Percentiles rank a stretch among this genome's conserved stretches.
These are phyloP conservation scores for Sisyra nigra DNA, from an alignment of 2,888 invertebrate species.

Conservation along the genomic window DNA sequence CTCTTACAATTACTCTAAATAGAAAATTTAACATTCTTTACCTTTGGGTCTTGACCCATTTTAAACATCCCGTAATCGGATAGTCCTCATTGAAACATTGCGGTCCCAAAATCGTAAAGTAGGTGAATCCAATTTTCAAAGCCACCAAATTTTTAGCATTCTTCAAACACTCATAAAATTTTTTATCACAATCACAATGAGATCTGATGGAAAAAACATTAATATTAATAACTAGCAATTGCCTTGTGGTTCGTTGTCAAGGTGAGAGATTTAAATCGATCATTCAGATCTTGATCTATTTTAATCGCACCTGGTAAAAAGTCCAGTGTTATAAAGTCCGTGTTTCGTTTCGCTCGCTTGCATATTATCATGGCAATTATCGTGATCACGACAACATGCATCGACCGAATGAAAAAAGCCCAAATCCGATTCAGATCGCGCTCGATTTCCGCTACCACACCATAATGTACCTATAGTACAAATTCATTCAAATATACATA, in stretches of 20 bases:
- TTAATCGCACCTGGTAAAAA: conserved; percentile 40
- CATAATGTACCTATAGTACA: conserved; percentile 47
- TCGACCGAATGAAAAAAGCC: conserved; percentile 50
- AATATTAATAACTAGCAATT: conserved; percentile 1
- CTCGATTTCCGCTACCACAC: conserved; percentile 54
- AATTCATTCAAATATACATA: not conserved
- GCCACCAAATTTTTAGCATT: conserved; percentile 35
- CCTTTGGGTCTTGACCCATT: conserved; percentile 14
- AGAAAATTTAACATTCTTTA: too few relatives aligned
- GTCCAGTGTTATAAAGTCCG: conserved; percentile 45
- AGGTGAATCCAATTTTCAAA: conserved; percentile 45
- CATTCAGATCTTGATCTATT: not conserved
- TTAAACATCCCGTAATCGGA: conserved; percentile 32
- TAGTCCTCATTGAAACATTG: conserved; percentile 50
- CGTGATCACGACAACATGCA: conserved; percentile 54
- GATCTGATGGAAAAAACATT: conserved; percentile 30
- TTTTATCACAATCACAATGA: conserved; percentile 47
- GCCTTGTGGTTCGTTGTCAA: too few relatives aligned
- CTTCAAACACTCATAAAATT: conserved; percentile 46
- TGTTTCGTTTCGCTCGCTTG: conserved; percentile 34
- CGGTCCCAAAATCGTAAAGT: conserved; percentile 55
- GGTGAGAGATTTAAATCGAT: too few relatives aligned
- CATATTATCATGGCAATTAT: conserved; percentile 46
- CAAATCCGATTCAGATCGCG: conserved; percentile 37
- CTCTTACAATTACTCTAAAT: too few relatives aligned